These are phyloP conservation scores for Tichodroma muraria DNA, from an alignment of 2,113 vertebrate species.

Conservation along the genomic window DNA sequence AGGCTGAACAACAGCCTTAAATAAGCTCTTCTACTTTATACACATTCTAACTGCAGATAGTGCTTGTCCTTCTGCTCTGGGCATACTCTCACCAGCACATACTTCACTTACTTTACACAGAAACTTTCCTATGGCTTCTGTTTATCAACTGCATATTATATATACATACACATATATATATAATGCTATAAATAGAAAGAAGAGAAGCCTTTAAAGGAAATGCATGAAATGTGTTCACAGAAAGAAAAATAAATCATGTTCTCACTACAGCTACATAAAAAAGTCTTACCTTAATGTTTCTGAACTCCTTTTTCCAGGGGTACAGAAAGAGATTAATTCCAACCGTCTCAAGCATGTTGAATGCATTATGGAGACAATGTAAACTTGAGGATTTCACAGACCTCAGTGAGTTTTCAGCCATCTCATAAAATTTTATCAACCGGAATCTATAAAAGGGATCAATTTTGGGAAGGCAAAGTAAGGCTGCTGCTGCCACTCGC, in stretches of 20 bases:
- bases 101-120: neutral
- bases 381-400: constrained; percentile 83
- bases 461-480: constrained; percentile 88
- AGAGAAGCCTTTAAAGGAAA: neutral
- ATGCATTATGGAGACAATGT: constrained; percentile 82
- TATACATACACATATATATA: neutral
- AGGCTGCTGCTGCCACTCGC: constrained; percentile 85
- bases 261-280: neutral
- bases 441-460: constrained; percentile 91
- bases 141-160: neutral
- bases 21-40: neutral
- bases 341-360: constrained; percentile 85
- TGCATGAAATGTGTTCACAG: neutral
- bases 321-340: constrained; percentile 94
- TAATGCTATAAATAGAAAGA: neutral
- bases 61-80: neutral
- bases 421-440: constrained; percentile 90
- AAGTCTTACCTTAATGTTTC: constrained; percentile 87
- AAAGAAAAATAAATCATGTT: neutral
- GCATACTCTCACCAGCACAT: neutral
- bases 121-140: neutral
- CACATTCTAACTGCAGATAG: neutral
- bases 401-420: constrained; percentile 86
- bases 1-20: neutral
- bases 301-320: constrained; percentile 99